Base-by-base conservation (phyloP, 2,797 vertebrate genomes). In the Gambelia wislizenii region DNA sequence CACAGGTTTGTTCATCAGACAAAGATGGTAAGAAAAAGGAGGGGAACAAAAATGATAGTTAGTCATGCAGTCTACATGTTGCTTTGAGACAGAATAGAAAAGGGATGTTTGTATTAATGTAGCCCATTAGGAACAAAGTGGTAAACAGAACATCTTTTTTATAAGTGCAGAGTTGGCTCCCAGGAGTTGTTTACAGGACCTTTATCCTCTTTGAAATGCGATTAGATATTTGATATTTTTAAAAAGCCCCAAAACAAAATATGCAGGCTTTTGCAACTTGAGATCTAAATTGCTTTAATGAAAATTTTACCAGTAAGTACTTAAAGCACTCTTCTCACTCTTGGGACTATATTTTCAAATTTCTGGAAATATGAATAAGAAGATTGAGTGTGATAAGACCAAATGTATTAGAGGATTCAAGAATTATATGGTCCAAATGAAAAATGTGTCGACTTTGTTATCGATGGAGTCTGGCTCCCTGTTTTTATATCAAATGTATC, bases 281-380 rank as follows among this genome's bases (percentile, higher is more conserved):
- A 42, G 9, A 47, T 83, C 49, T 39, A 84, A 79, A 84, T 89
- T 77, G 75, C 75, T 70, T 61, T 83, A 64, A 36, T 70, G 92
- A 85, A 56, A 39, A 91, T 84, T 78, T 44, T 61, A 79, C 86
- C 92, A 92, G 92, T 95, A 95, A 94, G 94, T 93, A 91, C 52
- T 89, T 91, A 79, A 91, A 90, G 94, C 91, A 95, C 95, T 96
- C 87, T 91, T 42, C 36, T n/a, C 78, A 88, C 95, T 91, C 93
- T 64, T 89, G 89, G 92, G 92, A 95, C 12, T 30, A 81, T 91
- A 49, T 30, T 87, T 83, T 67, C 42, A 67, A 82, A 82, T 82
- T 82, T n/a, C 39, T 59, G 54, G 52, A 74, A 47, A 49, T 27
- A 6, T 33, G 39, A 78, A 2, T 86, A 16, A 20, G 2, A 56